These are phyloP conservation scores for Aegypius monachus DNA, from an alignment of 2,113 vertebrate species.

Conservation along the genomic window DNA sequence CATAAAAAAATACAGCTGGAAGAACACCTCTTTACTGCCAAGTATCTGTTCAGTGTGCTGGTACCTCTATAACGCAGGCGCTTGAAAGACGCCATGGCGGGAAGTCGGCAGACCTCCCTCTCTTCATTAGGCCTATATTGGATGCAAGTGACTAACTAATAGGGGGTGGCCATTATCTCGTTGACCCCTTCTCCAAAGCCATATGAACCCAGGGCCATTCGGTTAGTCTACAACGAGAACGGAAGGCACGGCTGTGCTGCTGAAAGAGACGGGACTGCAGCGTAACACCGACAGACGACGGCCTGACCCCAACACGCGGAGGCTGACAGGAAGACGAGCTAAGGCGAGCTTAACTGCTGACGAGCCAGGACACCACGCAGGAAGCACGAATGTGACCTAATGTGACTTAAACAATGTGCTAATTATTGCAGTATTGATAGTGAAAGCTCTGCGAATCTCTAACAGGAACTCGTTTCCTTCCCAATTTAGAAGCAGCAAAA, in stretches of 20 bases:
- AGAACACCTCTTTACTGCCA: neutral
- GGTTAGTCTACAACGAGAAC: rapidly evolving
- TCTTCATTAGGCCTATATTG: neutral
- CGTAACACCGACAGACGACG: rapidly evolving
- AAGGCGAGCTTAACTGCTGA: neutral
- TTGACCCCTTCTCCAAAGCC: neutral
- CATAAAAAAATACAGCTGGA: neutral
- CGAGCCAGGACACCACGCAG: neutral
- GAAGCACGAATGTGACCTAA: neutral
- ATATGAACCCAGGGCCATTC: rapidly evolving
- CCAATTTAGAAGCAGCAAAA: neutral
- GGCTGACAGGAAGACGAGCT: neutral
- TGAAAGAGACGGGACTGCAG: neutral
- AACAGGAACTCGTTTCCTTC: neutral
- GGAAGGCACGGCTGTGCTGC: rapidly evolving
- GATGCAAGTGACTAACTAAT: neutral
- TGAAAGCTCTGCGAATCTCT: slow-evolving; percentile 8
- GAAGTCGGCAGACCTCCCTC: neutral
- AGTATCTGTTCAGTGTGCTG: neutral
- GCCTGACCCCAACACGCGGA: neutral
- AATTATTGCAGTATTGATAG: neutral
- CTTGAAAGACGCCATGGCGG: rapidly evolving
- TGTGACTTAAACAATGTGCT: neutral
- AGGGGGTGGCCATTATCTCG: neutral
- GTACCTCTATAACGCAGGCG: rapidly evolving